Base-by-base conservation (phyloP, 2,888 invertebrate species). In the Odontomyia ornata region DNA sequence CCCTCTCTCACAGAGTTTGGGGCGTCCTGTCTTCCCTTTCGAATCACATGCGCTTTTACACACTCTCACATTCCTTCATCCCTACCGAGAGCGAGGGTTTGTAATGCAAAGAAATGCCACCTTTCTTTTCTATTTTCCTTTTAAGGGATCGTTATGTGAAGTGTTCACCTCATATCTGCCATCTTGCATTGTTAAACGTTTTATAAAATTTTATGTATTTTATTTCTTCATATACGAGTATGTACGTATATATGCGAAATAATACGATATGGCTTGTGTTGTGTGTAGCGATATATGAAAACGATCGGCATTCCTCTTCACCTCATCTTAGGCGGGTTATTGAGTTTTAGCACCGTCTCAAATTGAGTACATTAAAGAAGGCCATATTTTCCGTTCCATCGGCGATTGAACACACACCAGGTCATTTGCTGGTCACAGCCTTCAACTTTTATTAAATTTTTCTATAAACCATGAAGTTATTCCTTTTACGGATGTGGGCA, bases 191-290 rank as follows among this genome's bases (percentile, higher is more conserved):
- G 79, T 79, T 79, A 79, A 77, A 79, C 76, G 77, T 79, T 77
- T 77, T 79, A 79, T 79, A 76, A 79, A 79, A 79, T 79, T 77
- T 79, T 79, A 79, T 79, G 75, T 36, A 62, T 77, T 79, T 79
- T 79, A 79, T 79, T 79, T 79, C 79, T 79, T 79, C 46, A 79
- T 79, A 77, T 43, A n/a, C n/a, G n/a, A n/a, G n/a, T n/a, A n/a
- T n/a, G n/a, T n/a, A n/a, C n/a, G n/a, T n/a, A 57, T 60, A 57
- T 21, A 69, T 30, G 36, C 36, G 36, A 9, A 5, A 36, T 36
- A 9, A 36, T 36, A 9, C 36, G 36, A 36, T 36, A 36, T 36
- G 36, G 36, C 3, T 36, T 43, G 57, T 52, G 73, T 25, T 57
- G 47, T 57, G n/a, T 56, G 73, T 73, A 5, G 28, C 28, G 27